Base-by-base conservation (phyloP, 2,113 vertebrate genomes). In the Pelusios castaneus region DNA sequence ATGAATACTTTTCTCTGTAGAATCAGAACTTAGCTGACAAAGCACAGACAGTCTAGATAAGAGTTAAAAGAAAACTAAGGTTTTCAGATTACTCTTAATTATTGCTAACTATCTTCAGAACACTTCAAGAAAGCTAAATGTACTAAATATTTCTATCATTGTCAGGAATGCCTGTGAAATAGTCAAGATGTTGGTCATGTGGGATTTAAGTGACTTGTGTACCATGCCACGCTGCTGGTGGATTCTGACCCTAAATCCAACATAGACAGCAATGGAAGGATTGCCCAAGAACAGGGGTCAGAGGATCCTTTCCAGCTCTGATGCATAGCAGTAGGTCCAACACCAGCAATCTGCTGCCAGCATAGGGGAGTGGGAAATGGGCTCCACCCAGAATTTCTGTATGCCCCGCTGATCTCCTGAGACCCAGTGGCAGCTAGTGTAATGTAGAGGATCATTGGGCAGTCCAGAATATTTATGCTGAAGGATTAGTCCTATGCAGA, bases 21-120 rank as follows among this genome's bases (percentile, higher is more conserved):
- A 94, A 91, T 88, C 55, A 95, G 82, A 77, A 83, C 90, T 91
- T 95, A 58, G 92, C 34, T 92, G 76, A 80, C 29, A 85, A 14
- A 84, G 2, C 77, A 54, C 67, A 88, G 81, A 77, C 19, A 92
- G 43, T 49, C 79, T 47, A 84, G 4, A 80, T 58, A 52, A 45
- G 90, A 10, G 5, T 84, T 88, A 87, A 77, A 86, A 82, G 29
- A 92, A 60, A 79, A 73, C 86, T 70, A 81, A 38, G 34, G 10
- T 22, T 95, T 80, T 82, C 87, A 47, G 19, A 3, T 90, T 43
- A 45, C 80, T 96, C 58, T 67, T 1, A 1, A 38, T 76, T 83
- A 29, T 25, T 94, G 8, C 17, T 78, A 87, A 45, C 52, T 78
- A 88, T 89, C 31, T 88, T 2, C 38, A 86, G 84, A 79, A 17